Evolutionary conservation across 1,140 invertebrate species (phyloP).

Genomic region (Ptiloglossa arizonensis): DNA sequence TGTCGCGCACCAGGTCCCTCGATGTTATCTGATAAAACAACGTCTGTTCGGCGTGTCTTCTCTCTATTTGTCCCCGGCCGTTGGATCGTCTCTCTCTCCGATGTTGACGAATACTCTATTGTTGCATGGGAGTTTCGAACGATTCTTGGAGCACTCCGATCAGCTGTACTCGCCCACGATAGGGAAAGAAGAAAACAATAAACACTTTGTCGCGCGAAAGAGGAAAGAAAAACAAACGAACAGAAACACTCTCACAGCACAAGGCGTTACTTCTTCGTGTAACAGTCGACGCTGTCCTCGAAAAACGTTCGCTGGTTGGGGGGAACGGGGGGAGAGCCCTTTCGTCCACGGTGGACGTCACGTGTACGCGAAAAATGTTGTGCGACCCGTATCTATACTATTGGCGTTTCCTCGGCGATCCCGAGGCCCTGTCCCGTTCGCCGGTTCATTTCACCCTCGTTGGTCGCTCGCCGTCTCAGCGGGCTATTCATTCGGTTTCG

Average conservation of each 20-base stretch:
- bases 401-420: not conserved
- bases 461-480: conserved; percentile 20
- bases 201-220: conserved; percentile 6
- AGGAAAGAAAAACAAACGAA: not conserved
- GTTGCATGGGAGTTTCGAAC: conserved; percentile 6
- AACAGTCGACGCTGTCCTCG: not conserved
- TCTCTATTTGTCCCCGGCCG: not conserved
- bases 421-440: conserved; percentile 1
- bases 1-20: conserved; percentile 6
- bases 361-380: not conserved
- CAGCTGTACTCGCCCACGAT: conserved; percentile 16
- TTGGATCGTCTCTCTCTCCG: not conserved
- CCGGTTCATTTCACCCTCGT: conserved; percentile 11
- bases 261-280: not conserved
- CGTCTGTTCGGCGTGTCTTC: conserved; percentile 37
- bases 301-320: not conserved
- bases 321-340: not conserved
- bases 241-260: conserved; percentile 41
- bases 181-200: not conserved
- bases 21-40: conserved; percentile 51
- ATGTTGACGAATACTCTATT: conserved; percentile 18
- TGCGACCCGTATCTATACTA: not conserved
- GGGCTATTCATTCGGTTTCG: not conserved
- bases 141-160: not conserved
- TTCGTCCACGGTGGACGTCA: not conserved